These are phyloP conservation scores for Dusona sp. DNA, from an alignment of 2,888 invertebrate genomes.

Conservation along the genomic window DNA sequence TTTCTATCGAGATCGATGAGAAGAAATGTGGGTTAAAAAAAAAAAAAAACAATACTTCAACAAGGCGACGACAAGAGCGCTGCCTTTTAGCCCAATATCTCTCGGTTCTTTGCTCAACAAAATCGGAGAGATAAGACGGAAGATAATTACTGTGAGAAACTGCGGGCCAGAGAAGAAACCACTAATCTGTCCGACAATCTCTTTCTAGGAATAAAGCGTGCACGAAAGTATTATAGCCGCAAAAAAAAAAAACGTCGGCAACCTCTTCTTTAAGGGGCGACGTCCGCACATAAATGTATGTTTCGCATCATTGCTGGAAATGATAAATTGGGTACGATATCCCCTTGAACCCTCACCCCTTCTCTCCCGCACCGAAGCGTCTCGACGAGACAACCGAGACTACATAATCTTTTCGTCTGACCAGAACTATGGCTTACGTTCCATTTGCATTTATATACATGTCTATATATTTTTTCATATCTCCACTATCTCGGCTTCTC, in stretches of 20 bases:
- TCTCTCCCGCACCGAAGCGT: constrained; percentile 18
- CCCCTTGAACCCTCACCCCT: constrained; percentile 59
- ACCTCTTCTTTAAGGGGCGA: constrained; percentile 35
- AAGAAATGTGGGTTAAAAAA: too few relatives aligned
- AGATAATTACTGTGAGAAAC: constrained; percentile 20
- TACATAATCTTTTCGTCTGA: constrained; percentile 60
- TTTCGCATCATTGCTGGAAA: constrained; percentile 62
- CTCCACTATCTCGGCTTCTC: constrained; percentile 16
- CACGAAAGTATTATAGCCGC: background rate
- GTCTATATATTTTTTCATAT: background rate
- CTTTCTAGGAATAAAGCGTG: constrained; percentile 28
- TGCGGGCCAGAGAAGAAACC: background rate
- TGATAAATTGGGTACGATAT: constrained; percentile 69
- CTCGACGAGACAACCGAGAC: constrained; percentile 47
- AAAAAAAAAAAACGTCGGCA: constrained; percentile 30
- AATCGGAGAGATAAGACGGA: background rate
- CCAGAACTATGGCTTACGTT: constrained; percentile 25
- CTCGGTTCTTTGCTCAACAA: constrained; percentile 12
- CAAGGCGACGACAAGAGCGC: too few relatives aligned
- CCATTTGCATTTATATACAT: background rate
- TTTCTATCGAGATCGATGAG: too few relatives aligned
- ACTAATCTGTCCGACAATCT: constrained; percentile 31
- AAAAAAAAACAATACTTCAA: too few relatives aligned
- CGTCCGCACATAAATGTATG: constrained; percentile 39
- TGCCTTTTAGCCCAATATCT: background rate